A percentile compares a stretch with the other conserved stretches of the same genome.
phyloP scores from a whole-genome alignment of 2,797 vertebrate genomes.

The Acanthurus lineatus region DNA sequence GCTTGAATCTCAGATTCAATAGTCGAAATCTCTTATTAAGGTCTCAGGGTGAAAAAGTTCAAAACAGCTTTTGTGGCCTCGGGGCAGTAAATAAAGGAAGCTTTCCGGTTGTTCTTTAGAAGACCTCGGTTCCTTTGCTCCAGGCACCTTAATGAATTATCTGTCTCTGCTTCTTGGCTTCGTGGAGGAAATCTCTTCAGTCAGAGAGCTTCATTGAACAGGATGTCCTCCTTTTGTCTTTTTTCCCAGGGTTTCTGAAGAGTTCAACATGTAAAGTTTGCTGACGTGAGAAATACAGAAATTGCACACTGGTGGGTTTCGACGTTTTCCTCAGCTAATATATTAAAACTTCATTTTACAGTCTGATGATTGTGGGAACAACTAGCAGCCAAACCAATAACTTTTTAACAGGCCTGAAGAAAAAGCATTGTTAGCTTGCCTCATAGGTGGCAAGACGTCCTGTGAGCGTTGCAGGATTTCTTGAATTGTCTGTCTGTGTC shows the following conservation, averaged over 20 bases:
- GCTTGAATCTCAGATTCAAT: slow-evolving; percentile 30
- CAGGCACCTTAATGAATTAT: slow-evolving; percentile 62
- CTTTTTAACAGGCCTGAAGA: slow-evolving; percentile 14
- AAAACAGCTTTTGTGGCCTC: slow-evolving; percentile 34
- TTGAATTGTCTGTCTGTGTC: not conserved
- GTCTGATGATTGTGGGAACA: slow-evolving; percentile 32
- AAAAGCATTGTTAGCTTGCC: slow-evolving; percentile 6
- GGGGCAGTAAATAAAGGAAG: slow-evolving; percentile 52
- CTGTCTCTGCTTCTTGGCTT: slow-evolving; percentile 42
- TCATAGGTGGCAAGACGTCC: not conserved
- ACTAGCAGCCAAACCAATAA: slow-evolving; percentile 51
- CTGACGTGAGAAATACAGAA: slow-evolving; percentile 20
- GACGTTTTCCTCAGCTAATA: slow-evolving; percentile 9
- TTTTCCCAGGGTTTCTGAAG: slow-evolving; percentile 17
- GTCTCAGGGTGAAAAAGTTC: slow-evolving; percentile 35
- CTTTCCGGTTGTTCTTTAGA: slow-evolving; percentile 56
- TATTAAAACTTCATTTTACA: slow-evolving; percentile 54
- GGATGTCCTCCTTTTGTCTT: slow-evolving; percentile 16
- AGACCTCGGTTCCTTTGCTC: slow-evolving; percentile 51
- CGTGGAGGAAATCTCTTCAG: slow-evolving; percentile 52
- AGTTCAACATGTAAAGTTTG: slow-evolving; percentile 31
- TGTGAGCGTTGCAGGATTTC: not conserved
- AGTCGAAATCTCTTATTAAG: slow-evolving; percentile 30
- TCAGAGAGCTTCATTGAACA: slow-evolving; percentile 47
- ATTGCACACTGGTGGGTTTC: not conserved